Evolutionary conservation across 1,140 invertebrate species (phyloP).

Genomic region (Campoletis sonorensis): DNA sequence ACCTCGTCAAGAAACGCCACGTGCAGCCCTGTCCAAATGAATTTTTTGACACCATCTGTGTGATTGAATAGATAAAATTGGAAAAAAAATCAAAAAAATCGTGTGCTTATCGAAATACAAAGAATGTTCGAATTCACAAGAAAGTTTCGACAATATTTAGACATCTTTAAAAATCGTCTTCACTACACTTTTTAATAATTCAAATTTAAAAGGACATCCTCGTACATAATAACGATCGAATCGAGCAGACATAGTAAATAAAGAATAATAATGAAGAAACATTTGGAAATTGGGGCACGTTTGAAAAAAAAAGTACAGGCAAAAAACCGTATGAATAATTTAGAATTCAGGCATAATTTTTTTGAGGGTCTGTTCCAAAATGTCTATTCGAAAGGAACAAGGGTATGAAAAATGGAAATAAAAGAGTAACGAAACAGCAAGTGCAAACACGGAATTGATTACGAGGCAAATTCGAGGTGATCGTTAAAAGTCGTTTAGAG

Average conservation of each 20-base stretch:
- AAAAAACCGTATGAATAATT: not conserved
- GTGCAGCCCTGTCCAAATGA: not conserved
- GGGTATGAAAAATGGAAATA: not conserved
- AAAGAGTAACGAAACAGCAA: not conserved
- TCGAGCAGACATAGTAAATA: no score
- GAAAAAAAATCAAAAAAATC: no score
- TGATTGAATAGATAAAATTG: no score
- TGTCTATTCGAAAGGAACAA: not conserved
- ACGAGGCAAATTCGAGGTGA: conserved; percentile 17
- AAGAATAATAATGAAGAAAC: no score
- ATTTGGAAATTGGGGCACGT: no score
- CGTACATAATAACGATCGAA: no score
- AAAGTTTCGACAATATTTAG: no score
- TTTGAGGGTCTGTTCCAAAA: not conserved
- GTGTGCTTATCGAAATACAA: no score
- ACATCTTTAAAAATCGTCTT: no score
- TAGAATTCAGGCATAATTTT: not conserved
- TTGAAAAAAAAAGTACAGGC: not conserved
- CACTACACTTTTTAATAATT: no score
- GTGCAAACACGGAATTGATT: conserved; percentile 39
- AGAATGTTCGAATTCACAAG: no score
- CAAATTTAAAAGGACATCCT: no score
- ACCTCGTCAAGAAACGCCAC: conserved; percentile 47
- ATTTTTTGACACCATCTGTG: not conserved
- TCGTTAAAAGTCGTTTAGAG: conserved; percentile 60